Base-by-base conservation (phyloP, 2,113 vertebrate genomes). In the Craseonycteris thonglongyai region DNA sequence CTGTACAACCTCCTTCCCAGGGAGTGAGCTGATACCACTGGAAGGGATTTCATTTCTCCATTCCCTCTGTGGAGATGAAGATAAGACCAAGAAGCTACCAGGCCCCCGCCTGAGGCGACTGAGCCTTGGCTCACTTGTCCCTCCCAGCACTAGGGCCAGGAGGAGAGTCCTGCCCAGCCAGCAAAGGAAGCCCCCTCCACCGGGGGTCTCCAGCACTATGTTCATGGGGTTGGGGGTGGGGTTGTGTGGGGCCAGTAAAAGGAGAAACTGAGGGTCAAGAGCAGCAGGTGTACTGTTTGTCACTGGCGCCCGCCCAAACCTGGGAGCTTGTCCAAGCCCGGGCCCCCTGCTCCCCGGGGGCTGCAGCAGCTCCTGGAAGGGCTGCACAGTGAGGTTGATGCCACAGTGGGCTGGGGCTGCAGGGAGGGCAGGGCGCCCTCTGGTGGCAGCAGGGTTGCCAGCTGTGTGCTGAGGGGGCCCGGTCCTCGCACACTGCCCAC, bases 1-100 rank as follows among this genome's bases (percentile, higher is more conserved):
- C n/a, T n/a, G n/a, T n/a, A n/a, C n/a, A 11, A 40, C 33, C 14
- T 72, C 78, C 26, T 35, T 45, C 38, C 74, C 94, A 99, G 99
- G 99, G 99, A 7, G 96, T 99, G 94, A 99, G 99, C 98, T 99
- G 99, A 99, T 99, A 98, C 13, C 88, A 98, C 76, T 99, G 99
- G 99, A 99, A 99, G 93, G 99, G 99, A 22, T 99, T 99, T 2
- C 97, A 99, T 0, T 98, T 98, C 94, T 99, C 99, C 14, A 98
- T 99, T 94, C 98, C 99, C 33, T 99, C 99, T 98, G 98, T 98
- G 0, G 99, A 99, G 98, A 99, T 99, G 99, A 99, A 99, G 98
- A 97, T 99, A 96, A 98, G 99, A 21, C 99, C 99, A 0, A 96
- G 98, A n/a, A 96, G 97, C 1, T 98, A 98, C 97, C 98, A 56